A percentile compares a stretch with the other conserved stretches of the same genome.
phyloP scores from a whole-genome alignment of 2,113 vertebrate species.

The Fukomys damarensis region DNA sequence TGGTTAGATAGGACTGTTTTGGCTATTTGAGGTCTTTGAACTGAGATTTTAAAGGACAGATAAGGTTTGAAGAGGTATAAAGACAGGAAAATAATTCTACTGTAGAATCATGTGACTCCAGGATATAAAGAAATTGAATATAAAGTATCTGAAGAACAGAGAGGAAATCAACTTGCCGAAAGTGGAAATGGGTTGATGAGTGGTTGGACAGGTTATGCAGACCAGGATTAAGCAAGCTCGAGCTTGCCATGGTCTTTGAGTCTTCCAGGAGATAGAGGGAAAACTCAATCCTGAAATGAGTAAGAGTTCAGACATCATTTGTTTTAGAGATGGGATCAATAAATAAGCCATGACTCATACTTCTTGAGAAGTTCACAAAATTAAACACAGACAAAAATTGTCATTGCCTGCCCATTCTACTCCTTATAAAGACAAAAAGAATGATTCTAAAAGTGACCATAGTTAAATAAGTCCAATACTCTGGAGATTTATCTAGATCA shows the following conservation, averaged over 20 bases:
- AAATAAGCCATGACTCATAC: slow-evolving; percentile 55
- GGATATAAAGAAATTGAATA: background rate
- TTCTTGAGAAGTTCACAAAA: slow-evolving; percentile 64
- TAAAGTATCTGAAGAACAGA: background rate
- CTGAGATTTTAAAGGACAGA: background rate
- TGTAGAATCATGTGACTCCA: background rate
- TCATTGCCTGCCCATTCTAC: slow-evolving; percentile 43
- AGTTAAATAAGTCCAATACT: slow-evolving; percentile 6
- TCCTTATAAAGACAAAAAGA: slow-evolving; percentile 61
- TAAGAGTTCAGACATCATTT: slow-evolving; percentile 69
- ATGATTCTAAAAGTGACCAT: background rate
- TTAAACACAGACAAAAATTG: slow-evolving; percentile 62
- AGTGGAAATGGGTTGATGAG: background rate
- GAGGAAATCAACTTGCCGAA: background rate
- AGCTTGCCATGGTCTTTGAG: background rate
- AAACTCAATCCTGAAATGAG: slow-evolving; percentile 51
- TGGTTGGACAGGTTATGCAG: background rate
- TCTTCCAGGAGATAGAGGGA: background rate
- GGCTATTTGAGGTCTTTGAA: background rate
- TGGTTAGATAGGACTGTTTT: background rate
- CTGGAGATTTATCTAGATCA: background rate
- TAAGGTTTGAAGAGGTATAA: background rate
- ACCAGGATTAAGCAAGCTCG: background rate
- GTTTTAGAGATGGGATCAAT: slow-evolving; percentile 67
- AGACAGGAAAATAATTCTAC: background rate